Percentiles rank a stretch among this genome's conserved stretches.
Evolutionary conservation across 2,888 invertebrate genomes (phyloP).

Genomic region (Laothoe populi): DNA sequence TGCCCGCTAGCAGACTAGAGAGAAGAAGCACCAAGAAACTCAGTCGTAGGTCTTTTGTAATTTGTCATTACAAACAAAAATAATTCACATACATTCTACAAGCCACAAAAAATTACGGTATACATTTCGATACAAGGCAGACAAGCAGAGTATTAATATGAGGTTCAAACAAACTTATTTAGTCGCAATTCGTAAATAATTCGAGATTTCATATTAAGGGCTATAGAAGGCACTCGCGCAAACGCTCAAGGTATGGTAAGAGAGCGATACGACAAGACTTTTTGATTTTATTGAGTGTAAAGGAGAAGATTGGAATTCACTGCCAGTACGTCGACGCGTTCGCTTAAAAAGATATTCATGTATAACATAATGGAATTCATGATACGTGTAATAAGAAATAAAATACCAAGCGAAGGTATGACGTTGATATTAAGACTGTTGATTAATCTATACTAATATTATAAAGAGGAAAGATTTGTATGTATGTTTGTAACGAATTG

Average conservation of each 20-base stretch:
- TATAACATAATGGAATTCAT: not conserved
- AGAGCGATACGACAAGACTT: constrained; percentile 17
- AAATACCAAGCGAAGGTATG: too few species aligned
- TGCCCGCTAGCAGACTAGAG: too few species aligned
- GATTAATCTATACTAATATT: too few species aligned
- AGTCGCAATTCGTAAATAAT: not conserved
- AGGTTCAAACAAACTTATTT: not conserved
- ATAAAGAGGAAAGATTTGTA: too few species aligned
- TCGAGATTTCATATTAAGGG: constrained; percentile 3
- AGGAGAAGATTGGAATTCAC: constrained; percentile 19
- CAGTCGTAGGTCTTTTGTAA: too few species aligned
- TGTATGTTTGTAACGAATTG: too few species aligned
- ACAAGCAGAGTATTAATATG: not conserved
- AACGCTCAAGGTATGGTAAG: constrained; percentile 12
- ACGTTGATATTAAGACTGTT: too few species aligned
- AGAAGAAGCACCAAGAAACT: too few species aligned
- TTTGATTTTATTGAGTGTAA: constrained; percentile 20
- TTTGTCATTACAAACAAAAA: too few species aligned
- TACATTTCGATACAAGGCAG: too few species aligned
- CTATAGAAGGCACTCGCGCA: constrained; percentile 4
- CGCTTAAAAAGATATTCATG: not conserved
- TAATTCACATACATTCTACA: too few species aligned
- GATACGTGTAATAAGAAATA: not conserved
- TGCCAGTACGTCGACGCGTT: constrained; percentile 6
- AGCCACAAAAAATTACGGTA: too few species aligned